These are phyloP conservation scores for Oreonectes daqikongensis DNA, from an alignment of 2,797 vertebrate genomes.

Conservation along the genomic window DNA sequence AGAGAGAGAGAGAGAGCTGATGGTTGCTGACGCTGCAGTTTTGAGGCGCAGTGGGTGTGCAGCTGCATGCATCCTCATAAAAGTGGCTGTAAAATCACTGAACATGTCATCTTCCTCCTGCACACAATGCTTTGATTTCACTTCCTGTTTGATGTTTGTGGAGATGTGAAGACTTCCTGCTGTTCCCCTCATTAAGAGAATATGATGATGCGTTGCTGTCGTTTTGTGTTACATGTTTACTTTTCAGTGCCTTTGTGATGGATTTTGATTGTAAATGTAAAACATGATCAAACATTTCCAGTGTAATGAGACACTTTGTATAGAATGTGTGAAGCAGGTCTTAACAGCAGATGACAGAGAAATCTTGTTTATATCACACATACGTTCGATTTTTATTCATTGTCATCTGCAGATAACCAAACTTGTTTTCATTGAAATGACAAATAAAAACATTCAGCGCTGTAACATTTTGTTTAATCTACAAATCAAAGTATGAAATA, in stretches of 20 bases:
- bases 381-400: conserved; percentile 23
- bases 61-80: background rate
- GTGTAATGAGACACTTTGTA: too few species aligned
- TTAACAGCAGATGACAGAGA: background rate
- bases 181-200: background rate
- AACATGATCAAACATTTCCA: conserved; percentile 56
- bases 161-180: background rate
- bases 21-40: background rate
- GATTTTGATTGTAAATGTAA: conserved; percentile 69
- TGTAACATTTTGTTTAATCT: conserved; percentile 63
- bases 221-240: conserved; percentile 37
- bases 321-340: too few species aligned
- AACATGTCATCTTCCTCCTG: conserved; percentile 6
- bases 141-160: conserved; percentile 25
- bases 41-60: background rate
- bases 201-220: background rate
- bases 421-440: background rate
- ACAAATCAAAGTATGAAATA: conserved; percentile 79
- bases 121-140: conserved; percentile 3
- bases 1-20: too few species aligned
- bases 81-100: background rate
- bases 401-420: background rate
- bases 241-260: conserved; percentile 70
- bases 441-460: conserved; percentile 30
- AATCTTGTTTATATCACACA: too few species aligned